phyloP scores from a whole-genome alignment of 2,797 vertebrate genomes.

The Pantherophis alleghaniensis region DNA sequence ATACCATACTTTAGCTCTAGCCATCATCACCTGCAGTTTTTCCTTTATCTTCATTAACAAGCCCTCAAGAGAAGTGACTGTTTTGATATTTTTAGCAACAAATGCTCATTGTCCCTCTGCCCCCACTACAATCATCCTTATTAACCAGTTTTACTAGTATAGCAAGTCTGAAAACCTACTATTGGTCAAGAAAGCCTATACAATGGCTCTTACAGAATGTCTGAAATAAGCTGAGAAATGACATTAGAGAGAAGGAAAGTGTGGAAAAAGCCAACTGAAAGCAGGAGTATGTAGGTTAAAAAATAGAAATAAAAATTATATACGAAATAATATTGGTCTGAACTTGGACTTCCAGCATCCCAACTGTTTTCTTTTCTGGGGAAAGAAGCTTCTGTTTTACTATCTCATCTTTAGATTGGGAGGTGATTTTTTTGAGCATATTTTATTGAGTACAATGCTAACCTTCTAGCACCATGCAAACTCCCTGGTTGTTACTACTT shows the following conservation, averaged over 20 bases:
- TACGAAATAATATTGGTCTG: background rate
- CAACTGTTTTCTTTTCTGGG: background rate
- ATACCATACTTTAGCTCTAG: background rate
- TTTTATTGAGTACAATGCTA: background rate
- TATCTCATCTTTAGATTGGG: background rate
- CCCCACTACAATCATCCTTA: background rate
- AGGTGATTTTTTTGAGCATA: background rate
- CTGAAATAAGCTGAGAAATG: background rate
- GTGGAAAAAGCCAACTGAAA: background rate
- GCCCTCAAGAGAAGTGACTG: slow-evolving; percentile 3
- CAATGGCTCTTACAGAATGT: background rate
- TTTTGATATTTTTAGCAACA: slow-evolving; percentile 22
- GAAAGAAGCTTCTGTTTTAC: background rate
- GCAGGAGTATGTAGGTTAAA: background rate
- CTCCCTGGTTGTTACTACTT: background rate
- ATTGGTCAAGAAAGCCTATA: background rate
- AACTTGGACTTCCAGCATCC: background rate
- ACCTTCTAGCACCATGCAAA: background rate
- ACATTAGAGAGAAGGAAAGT: background rate
- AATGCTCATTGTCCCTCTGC: background rate
- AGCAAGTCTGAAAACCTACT: background rate
- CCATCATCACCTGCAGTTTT: background rate
- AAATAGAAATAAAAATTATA: background rate
- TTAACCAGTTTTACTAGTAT: slow-evolving; percentile 4
- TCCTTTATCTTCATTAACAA: slow-evolving; percentile 12